Evolutionary conservation across 2,888 invertebrate genomes (phyloP).

Genomic region (Plusia festucae): DNA sequence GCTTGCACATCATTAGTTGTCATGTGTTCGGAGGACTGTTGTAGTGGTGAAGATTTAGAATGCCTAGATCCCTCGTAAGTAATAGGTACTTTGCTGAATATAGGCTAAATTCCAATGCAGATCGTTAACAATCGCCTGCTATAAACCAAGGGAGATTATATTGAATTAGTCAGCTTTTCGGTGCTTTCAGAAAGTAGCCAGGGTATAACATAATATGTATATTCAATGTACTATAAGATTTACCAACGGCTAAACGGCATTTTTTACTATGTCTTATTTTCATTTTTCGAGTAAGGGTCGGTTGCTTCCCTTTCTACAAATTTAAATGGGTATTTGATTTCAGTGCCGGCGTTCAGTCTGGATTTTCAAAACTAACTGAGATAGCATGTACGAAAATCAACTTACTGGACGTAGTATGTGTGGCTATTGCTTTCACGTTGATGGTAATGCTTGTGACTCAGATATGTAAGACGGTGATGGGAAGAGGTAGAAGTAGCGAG

Average conservation of each 20-base stretch:
- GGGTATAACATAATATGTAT: no score
- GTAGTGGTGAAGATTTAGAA: not conserved
- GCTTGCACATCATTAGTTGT: not conserved
- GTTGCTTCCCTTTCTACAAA: no score
- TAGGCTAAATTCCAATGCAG: not conserved
- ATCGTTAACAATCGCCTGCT: no score
- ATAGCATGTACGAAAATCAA: not conserved
- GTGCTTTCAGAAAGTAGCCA: no score
- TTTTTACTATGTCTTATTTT: no score
- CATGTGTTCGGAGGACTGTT: not conserved
- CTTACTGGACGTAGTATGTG: slow-evolving; percentile 10
- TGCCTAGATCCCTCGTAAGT: not conserved
- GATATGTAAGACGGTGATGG: not conserved
- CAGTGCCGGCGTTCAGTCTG: slow-evolving; percentile 5
- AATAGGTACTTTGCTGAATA: not conserved
- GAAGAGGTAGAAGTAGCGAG: not conserved
- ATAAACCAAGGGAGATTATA: no score
- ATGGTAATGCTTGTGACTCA: slow-evolving; percentile 15
- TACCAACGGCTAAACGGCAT: no score
- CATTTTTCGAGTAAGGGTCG: no score
- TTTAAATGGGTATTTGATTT: not conserved
- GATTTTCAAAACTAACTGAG: not conserved
- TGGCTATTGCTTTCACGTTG: slow-evolving; percentile 10
- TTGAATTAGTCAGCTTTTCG: no score
- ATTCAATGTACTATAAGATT: no score